A percentile compares a stretch with the other conserved stretches of the same genome.
Evolutionary conservation across 2,888 invertebrate genomes (phyloP).

Genomic region (Acanthoscelides obtectus): DNA sequence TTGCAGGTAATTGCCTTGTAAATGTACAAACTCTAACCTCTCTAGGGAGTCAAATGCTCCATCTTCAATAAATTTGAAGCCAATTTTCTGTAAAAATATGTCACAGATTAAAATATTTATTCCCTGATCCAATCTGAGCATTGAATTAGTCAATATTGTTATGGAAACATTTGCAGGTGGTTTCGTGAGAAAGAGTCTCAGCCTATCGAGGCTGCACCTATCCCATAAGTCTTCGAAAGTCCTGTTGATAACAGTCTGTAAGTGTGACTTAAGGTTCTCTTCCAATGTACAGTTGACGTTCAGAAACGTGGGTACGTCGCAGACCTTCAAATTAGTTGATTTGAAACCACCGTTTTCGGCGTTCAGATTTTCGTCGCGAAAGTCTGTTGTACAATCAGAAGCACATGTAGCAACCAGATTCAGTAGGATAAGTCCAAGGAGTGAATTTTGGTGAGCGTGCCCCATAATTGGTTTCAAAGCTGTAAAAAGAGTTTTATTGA

Average conservation of each 20-base stretch:
- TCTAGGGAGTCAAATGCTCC: background rate
- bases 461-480: too few relatives aligned
- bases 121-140: background rate
- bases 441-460: too few relatives aligned
- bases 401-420: too few relatives aligned
- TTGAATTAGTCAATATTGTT: background rate
- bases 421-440: too few relatives aligned
- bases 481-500: too few relatives aligned
- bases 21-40: background rate
- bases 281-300: background rate
- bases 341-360: too few relatives aligned
- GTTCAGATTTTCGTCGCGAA: too few relatives aligned
- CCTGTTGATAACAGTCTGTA: background rate
- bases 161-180: background rate
- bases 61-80: background rate
- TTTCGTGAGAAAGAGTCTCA: background rate
- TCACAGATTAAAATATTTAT: background rate
- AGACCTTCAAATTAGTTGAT: too few relatives aligned
- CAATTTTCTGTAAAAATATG: background rate
- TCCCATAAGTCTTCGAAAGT: too few relatives aligned
- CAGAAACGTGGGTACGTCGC: background rate
- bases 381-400: too few relatives aligned
- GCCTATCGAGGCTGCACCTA: too few relatives aligned
- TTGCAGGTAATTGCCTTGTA: background rate
- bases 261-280: background rate